These are phyloP conservation scores for Enteromius trimaculatus DNA, from an alignment of 2,797 vertebrate species.

Conservation along the genomic window DNA sequence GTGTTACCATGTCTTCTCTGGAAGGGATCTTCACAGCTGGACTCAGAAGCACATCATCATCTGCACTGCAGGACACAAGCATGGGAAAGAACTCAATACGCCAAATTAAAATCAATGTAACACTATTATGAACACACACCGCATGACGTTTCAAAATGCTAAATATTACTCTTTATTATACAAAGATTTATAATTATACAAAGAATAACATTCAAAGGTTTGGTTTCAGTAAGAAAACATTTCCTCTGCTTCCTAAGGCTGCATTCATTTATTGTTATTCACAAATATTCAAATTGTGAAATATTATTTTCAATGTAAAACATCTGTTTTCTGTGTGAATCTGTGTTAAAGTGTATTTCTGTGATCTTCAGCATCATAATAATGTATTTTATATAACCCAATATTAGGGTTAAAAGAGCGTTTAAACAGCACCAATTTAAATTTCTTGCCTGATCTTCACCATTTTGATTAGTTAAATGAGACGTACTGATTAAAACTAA, in stretches of 20 bases:
- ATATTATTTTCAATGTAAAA: background rate
- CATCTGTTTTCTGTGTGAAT: background rate
- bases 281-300: background rate
- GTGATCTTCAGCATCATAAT: background rate
- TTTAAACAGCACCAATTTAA: background rate
- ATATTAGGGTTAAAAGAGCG: background rate
- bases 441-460: background rate
- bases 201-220: background rate
- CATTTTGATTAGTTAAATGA: background rate
- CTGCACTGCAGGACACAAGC: background rate
- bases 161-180: background rate
- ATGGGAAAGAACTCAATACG: background rate
- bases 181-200: background rate
- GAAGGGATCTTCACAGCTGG: background rate
- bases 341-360: background rate
- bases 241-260: background rate
- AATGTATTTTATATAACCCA: too few relatives aligned
- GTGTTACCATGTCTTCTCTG: constrained; percentile 38
- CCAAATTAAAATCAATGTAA: background rate
- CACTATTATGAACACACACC: background rate
- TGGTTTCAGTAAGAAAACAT: background rate
- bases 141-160: background rate
- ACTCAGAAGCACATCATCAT: background rate
- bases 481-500: background rate
- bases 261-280: background rate